Evolutionary conservation across 1,140 invertebrate genomes (phyloP), one percentile per base, ranked within the genome.

Genomic region (Frieseomelitta varia): DNA sequence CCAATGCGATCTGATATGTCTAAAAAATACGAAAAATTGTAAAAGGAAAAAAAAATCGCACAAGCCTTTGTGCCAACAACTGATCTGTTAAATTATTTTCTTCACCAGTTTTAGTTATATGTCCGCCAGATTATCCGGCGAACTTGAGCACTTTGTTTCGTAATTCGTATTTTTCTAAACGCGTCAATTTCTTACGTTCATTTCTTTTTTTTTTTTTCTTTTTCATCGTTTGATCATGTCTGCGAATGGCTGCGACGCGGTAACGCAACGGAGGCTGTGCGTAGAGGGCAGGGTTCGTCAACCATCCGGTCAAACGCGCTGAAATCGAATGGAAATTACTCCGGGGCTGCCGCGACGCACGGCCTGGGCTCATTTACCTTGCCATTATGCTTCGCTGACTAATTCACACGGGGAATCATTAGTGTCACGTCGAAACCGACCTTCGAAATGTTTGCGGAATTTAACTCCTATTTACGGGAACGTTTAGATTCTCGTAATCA

Each of bases 401-500:
- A 77, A 83, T 83, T 56, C 3, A n/a, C 39, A 24, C 51, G 14
- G 34, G 53, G 19, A 56, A 30, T 69, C 53, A n/a, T 56, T 77
- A 81, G 63, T 53, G 10, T 65, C 63, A 21, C 27, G 51, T 75
- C n/a, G 74, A 27, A 55, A 30, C 11, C 6, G 73, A 15, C 73
- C 73, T 82, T 82, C 34, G 73, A 65, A 77, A 75, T 67, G 51
- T 77, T 82, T 82, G 63, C 24, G 58, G 30, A 69, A 76, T 65
- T 76, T 67, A 67, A 65, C 34, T 55, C n/a, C 39, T 82, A 61
- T 82, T 67, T 82, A 72, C 79, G 27, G 56, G 61, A 75, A n/a
- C 6, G 56, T 4, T 81, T 80, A 65, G 71, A 21, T 24, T 65
- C 10, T 55, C 27, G 27, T 34, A 65, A 81, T 67, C 72, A 17